Evolutionary conservation across 2,888 invertebrate species (phyloP).

Genomic region (Trissonchulus sp.): DNA sequence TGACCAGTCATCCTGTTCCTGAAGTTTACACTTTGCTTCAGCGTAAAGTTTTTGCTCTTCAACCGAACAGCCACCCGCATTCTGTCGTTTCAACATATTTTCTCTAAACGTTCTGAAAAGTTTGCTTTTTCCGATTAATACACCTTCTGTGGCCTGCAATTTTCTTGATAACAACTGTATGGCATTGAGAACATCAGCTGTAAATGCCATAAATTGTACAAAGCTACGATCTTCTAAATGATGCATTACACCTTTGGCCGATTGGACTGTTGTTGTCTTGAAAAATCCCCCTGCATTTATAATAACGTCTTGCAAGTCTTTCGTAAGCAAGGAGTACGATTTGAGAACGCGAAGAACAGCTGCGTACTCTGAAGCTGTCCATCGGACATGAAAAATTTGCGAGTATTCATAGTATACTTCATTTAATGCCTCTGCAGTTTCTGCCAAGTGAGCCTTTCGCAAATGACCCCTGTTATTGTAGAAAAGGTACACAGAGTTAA

Average conservation of each 20-base stretch:
- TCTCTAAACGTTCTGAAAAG: too few relatives aligned
- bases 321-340: not conserved
- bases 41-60: not conserved
- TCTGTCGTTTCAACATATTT: too few relatives aligned
- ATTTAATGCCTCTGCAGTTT: not conserved
- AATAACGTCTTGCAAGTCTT: not conserved
- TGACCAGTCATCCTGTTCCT: too few relatives aligned
- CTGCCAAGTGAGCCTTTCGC: conserved; percentile 3
- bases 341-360: not conserved
- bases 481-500: not conserved
- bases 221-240: not conserved
- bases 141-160: too few relatives aligned
- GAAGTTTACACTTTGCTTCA: not conserved
- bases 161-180: not conserved
- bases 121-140: too few relatives aligned
- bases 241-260: not conserved
- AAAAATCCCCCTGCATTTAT: not conserved
- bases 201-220: not conserved
- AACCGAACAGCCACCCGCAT: not conserved
- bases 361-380: conserved; percentile 7
- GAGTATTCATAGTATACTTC: not conserved
- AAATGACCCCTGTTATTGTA: conserved; percentile 17
- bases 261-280: not conserved
- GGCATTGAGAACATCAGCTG: not conserved
- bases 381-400: conserved; percentile 10